Base-by-base conservation (phyloP, 2,888 invertebrate genomes). In the Stomorhina lunata region DNA sequence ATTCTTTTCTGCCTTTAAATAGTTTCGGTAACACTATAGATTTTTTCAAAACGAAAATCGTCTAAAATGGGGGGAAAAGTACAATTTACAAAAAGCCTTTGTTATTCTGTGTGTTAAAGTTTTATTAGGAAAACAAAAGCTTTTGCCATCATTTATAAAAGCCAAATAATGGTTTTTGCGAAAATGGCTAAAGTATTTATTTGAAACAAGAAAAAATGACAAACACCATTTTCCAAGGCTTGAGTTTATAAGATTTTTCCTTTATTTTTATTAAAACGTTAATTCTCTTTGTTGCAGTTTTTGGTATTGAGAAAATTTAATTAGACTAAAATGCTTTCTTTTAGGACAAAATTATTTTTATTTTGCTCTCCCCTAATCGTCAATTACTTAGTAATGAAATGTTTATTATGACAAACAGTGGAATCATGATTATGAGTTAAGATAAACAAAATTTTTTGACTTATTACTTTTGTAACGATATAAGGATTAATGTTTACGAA, bases 261-360 rank as follows among this genome's bases (percentile, higher is more conserved):
- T 40, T n/a, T n/a, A n/a, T n/a, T n/a, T n/a, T n/a, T n/a, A n/a
- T n/a, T n/a, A n/a, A n/a, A n/a, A n/a, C 32, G 29, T 55, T 43
- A 7, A 5, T n/a, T 17, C 1, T 34, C 1, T 25, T 15, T 34
- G n/a, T 22, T 53, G 7, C 34, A n/a, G n/a, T n/a, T n/a, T 20
- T 69, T 55, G 48, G 55, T 55, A 48, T 22, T 61, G 43, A 22
- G 29, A 63, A 57, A 59, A 69, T 75, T 69, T 75, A 75, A 82
- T 82, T 79, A 79, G 22, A 82, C 48, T 76, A n/a, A n/a, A n/a
- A n/a, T 79, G 43, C 45, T 66, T 75, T 69, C 9, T 5, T 72
- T 72, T 55, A 7, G 2, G 29, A n/a, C n/a, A n/a, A n/a, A n/a
- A n/a, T n/a, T 20, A 1, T 55, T 17, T 77, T 48, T 32, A 20